phyloP scores from a whole-genome alignment of 2,113 vertebrate genomes.

The Phocoena sinus region DNA sequence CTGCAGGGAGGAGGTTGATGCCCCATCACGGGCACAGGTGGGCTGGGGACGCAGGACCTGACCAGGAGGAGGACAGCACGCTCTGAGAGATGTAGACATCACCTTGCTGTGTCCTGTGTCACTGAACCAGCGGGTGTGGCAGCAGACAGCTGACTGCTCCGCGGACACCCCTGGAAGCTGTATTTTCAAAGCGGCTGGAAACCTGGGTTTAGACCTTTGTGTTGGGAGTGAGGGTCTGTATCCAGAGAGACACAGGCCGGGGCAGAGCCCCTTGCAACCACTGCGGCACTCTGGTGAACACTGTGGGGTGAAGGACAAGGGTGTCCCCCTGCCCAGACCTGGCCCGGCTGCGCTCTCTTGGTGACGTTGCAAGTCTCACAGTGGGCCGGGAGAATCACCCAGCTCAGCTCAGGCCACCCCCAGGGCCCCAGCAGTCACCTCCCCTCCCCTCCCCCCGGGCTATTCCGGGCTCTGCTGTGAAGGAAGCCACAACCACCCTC shows the following conservation, averaged over 20 bases:
- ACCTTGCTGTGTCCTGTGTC: too few relatives aligned
- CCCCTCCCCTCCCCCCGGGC: not conserved
- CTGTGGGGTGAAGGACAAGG: not conserved
- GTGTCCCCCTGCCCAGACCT: not conserved
- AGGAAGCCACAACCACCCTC: not conserved
- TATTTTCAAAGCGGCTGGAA: not conserved
- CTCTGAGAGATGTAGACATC: not conserved
- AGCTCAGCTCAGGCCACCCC: not conserved
- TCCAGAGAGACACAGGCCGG: not conserved
- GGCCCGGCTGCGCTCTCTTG: not conserved
- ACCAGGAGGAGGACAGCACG: accelerated
- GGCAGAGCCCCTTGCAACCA: not conserved
- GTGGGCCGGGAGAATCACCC: not conserved
- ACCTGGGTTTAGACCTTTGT: not conserved
- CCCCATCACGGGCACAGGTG: accelerated
- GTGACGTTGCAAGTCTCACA: not conserved
- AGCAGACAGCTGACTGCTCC: not conserved
- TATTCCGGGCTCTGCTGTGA: not conserved
- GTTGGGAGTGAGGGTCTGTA: not conserved
- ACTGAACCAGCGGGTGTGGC: not conserved
- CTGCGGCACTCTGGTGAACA: not conserved
- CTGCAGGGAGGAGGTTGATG: not conserved
- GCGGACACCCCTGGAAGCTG: not conserved
- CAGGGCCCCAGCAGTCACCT: too few relatives aligned
- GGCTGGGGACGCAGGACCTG: not conserved